Evolutionary conservation across 2,797 vertebrate genomes (phyloP).

Genomic region (Graptemys geographica): DNA sequence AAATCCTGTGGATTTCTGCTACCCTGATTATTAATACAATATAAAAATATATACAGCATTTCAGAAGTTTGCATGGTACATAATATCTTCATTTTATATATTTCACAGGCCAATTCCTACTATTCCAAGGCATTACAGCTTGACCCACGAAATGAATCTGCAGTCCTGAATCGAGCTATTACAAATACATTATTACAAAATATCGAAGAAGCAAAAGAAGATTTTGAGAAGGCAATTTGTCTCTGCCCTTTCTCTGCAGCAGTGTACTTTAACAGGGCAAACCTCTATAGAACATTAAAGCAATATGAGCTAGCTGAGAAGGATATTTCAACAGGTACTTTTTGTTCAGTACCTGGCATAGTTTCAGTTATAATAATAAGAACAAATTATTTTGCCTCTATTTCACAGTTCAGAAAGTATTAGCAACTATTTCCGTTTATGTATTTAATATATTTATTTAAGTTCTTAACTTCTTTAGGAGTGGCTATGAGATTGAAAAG

Average conservation of each 20-base stretch:
- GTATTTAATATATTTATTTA: background rate
- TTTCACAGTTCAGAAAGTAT: background rate
- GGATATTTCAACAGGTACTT: slow-evolving; percentile 79
- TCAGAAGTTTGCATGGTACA: background rate
- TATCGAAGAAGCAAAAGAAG: slow-evolving; percentile 81
- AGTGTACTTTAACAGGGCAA: slow-evolving; percentile 82
- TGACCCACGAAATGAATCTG: slow-evolving; percentile 81
- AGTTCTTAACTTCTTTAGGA: background rate
- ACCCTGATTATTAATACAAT: background rate
- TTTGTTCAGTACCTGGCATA: background rate
- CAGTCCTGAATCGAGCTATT: slow-evolving; percentile 83
- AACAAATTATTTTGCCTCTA: background rate
- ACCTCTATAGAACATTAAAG: slow-evolving; percentile 77
- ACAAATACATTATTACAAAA: slow-evolving; percentile 78
- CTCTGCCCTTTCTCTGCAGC: slow-evolving; percentile 78
- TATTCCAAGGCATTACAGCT: slow-evolving; percentile 80
- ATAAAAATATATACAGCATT: background rate
- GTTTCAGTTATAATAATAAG: background rate
- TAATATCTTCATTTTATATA: slow-evolving; percentile 4
- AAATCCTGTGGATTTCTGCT: background rate
- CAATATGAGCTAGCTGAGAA: slow-evolving; percentile 80
- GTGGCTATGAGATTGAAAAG: background rate
- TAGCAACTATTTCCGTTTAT: background rate
- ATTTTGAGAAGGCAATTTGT: slow-evolving; percentile 80
- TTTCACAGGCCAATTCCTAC: slow-evolving; percentile 80